phyloP scores from a whole-genome alignment of 2,888 invertebrate species.

The Lycophotia porphyrea region DNA sequence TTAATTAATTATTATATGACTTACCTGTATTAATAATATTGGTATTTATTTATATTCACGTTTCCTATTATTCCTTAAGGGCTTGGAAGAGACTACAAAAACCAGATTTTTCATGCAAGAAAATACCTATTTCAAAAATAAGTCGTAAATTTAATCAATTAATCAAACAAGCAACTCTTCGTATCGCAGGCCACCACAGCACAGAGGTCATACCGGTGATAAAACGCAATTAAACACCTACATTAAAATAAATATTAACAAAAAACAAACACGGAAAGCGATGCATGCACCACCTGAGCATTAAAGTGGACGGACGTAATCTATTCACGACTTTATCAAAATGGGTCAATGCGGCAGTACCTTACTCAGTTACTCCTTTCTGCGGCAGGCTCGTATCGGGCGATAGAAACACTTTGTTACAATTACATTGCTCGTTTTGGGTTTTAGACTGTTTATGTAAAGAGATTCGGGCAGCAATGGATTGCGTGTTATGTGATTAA shows the following conservation, averaged over 20 bases:
- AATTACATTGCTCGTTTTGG: constrained; percentile 72
- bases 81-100: background rate
- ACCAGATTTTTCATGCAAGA: too few species aligned
- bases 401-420: constrained; percentile 77
- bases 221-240: constrained; percentile 30
- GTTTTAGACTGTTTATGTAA: constrained; percentile 7
- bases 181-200: constrained; percentile 6
- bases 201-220: constrained; percentile 18
- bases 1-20: constrained; percentile 28
- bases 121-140: background rate
- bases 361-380: constrained; percentile 74
- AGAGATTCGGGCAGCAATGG: constrained; percentile 39
- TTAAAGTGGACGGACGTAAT: constrained; percentile 82
- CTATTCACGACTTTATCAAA: constrained; percentile 87
- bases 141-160: background rate
- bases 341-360: constrained; percentile 87
- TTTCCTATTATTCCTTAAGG: background rate
- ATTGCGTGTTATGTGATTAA: constrained; percentile 3
- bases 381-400: constrained; percentile 73
- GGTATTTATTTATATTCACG: background rate
- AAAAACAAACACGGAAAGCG: constrained; percentile 64
- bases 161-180: background rate
- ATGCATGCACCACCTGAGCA: constrained; percentile 74
- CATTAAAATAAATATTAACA: constrained; percentile 52
- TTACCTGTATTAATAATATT: constrained; percentile 22